These are phyloP conservation scores for Ariopsis seemanni DNA, from an alignment of 2,113 vertebrate genomes.

Conservation along the genomic window DNA sequence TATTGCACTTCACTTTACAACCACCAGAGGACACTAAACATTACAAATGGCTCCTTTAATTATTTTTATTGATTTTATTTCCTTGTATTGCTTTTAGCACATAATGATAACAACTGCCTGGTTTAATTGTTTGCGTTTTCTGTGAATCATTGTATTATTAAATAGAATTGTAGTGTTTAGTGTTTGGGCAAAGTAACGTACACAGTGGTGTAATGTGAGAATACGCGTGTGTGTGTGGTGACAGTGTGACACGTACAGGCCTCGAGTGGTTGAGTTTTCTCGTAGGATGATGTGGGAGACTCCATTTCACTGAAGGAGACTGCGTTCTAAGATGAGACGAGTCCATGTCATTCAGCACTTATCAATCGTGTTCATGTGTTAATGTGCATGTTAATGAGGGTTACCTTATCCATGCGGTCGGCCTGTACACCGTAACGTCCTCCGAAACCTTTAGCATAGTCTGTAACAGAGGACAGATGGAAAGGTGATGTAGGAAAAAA, in stretches of 20 bases:
- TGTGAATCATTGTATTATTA: not conserved
- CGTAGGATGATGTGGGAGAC: conserved; percentile 78
- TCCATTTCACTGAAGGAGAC: conserved; percentile 83
- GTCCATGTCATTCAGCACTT: not conserved
- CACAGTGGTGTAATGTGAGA: not conserved
- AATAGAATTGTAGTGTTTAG: not conserved
- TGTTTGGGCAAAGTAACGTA: no score
- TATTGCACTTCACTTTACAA: not conserved
- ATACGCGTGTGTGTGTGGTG: not conserved
- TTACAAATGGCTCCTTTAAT: not conserved
- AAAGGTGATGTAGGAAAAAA: not conserved
- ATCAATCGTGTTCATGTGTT: not conserved
- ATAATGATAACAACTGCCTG: not conserved
- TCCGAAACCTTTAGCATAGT: conserved; percentile 91
- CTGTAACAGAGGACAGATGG: conserved; percentile 62
- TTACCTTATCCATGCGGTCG: conserved; percentile 92
- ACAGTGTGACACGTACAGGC: conserved; percentile 75
- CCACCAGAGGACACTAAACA: not conserved
- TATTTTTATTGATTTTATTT: not conserved
- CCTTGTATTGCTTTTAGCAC: not conserved
- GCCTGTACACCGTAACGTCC: conserved; percentile 87
- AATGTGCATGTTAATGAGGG: not conserved
- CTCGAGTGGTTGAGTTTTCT: conserved; percentile 83
- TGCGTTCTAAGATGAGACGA: conserved; percentile 74
- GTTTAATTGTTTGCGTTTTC: not conserved